A percentile compares a stretch with the other conserved stretches of the same genome.
Conservation (phyloP, 2,797 vertebrate genomes). For the Echeneis naucrates region DNA sequence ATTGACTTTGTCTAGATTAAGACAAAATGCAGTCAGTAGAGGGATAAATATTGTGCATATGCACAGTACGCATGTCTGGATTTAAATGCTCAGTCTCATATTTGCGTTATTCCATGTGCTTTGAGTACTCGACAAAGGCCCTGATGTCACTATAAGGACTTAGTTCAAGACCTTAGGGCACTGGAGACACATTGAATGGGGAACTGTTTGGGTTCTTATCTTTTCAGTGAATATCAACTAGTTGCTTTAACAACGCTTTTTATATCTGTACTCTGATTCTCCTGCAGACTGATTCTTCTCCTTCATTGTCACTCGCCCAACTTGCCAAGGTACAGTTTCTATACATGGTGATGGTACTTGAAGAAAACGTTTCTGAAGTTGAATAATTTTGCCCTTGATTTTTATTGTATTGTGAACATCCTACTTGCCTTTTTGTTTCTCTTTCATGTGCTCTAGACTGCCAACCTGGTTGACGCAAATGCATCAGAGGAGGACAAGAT, state of each 20-base stretch:
- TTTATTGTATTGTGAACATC: neutral
- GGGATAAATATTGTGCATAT: neutral
- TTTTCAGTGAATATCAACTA: slow-evolving; percentile 57
- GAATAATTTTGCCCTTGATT: neutral
- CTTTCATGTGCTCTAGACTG: slow-evolving; percentile 87
- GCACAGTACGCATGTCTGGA: slow-evolving; percentile 5
- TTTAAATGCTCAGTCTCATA: slow-evolving; percentile 7
- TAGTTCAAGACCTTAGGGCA: slow-evolving; percentile 24
- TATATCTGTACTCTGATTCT: slow-evolving; percentile 81
- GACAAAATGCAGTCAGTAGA: neutral
- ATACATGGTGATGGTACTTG: neutral
- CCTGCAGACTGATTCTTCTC: slow-evolving; percentile 84
- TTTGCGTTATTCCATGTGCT: slow-evolving; percentile 11
- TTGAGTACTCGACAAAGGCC: neutral
- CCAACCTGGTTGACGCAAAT: slow-evolving; percentile 99
- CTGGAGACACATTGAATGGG: slow-evolving; percentile 66
- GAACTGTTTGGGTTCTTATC: slow-evolving; percentile 58
- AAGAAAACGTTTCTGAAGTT: neutral
- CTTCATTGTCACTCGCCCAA: slow-evolving; percentile 81
- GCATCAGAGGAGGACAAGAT: slow-evolving; percentile 99
- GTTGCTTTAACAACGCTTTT: slow-evolving; percentile 60
- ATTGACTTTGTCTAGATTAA: neutral
- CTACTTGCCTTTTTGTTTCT: neutral
- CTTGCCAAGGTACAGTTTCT: slow-evolving; percentile 78
- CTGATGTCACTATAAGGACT: slow-evolving; percentile 30